Evolutionary conservation across 2,113 vertebrate species (phyloP).

Genomic region (Podiceps cristatus): DNA sequence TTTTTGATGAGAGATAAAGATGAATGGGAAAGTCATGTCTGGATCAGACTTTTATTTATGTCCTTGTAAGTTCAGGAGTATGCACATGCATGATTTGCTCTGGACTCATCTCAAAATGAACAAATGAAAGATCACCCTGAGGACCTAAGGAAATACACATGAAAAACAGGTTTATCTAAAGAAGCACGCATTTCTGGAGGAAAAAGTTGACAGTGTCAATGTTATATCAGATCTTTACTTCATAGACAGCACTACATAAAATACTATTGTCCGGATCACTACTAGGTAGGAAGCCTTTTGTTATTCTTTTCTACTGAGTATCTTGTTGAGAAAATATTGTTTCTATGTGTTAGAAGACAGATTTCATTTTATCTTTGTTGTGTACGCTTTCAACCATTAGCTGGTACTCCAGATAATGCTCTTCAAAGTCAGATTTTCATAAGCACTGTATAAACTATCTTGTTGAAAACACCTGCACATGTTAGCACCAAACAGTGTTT

Average conservation of each 20-base stretch:
- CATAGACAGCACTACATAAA: neutral
- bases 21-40: neutral
- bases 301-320: neutral
- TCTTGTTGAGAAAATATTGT: neutral
- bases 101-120: neutral
- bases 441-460: neutral
- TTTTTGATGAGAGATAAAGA: neutral
- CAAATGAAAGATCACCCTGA: neutral
- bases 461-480: neutral
- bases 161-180: neutral
- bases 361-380: neutral
- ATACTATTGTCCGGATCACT: neutral
- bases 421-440: neutral
- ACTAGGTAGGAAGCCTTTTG: neutral
- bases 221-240: neutral
- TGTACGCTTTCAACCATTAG: neutral
- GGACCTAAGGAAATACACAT: neutral
- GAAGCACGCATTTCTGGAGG: neutral
- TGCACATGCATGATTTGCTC: neutral
- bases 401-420: neutral
- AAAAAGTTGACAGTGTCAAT: neutral
- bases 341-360: neutral
- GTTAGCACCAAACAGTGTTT: neutral
- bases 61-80: neutral
- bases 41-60: neutral